Conservation (phyloP, 2,113 vertebrate genomes). For the Eudyptes chrysolophus region DNA sequence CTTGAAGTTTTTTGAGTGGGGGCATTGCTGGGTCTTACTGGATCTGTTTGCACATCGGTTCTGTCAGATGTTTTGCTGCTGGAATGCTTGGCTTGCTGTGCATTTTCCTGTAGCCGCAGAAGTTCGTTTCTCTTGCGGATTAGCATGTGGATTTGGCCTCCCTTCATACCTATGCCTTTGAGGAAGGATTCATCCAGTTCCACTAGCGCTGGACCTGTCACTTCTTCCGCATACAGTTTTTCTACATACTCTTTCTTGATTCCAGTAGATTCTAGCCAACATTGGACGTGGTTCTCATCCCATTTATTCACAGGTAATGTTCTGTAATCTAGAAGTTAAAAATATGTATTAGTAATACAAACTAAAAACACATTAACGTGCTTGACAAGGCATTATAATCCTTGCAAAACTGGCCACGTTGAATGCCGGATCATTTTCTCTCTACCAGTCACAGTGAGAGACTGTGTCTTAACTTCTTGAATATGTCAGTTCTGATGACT, state of each 20-base stretch:
- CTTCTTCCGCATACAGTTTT: conserved; percentile 74
- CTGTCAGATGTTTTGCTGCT: rapidly evolving
- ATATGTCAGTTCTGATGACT: not conserved
- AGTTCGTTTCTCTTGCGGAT: conserved; percentile 72
- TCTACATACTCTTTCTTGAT: conserved; percentile 73
- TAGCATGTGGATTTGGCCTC: conserved; percentile 74
- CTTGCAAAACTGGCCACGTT: not conserved
- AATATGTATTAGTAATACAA: not conserved
- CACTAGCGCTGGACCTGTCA: conserved; percentile 73
- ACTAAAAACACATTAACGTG: rapidly evolving
- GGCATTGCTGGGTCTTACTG: not conserved
- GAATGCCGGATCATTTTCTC: not conserved
- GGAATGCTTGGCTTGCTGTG: not conserved
- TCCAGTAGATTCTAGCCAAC: conserved; percentile 74
- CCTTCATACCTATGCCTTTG: conserved; percentile 73
- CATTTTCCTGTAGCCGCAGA: not conserved
- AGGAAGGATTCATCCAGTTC: conserved; percentile 71
- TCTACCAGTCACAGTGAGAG: not conserved
- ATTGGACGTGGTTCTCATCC: conserved; percentile 76
- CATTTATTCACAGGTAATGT: conserved; percentile 63
- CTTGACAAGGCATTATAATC: too few relatives aligned
- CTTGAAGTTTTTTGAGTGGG: rapidly evolving
- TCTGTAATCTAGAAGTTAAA: conserved; percentile 48
- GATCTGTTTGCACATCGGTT: rapidly evolving
- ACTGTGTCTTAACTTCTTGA: not conserved